Evolutionary conservation across 2,888 invertebrate species (phyloP), one percentile per base, ranked within the genome.

Genomic region (Volucella bombylans): DNA sequence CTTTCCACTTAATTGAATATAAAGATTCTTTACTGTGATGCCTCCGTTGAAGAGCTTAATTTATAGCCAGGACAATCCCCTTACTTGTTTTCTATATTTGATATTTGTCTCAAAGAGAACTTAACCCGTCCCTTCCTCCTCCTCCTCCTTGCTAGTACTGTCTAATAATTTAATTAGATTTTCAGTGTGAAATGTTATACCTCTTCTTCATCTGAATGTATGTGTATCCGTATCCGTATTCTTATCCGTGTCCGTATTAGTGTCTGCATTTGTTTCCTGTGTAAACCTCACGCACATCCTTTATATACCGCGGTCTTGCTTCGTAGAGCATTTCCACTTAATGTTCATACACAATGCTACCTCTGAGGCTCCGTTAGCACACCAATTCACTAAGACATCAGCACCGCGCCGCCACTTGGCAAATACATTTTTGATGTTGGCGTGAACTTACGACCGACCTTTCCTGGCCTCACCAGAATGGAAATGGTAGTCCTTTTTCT

Each of bases 371-470:
- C 6, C 10, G 10, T 18, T 23, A n/a, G 11, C 12, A 12, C 41
- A 23, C 41, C 12, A 43, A 8, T 11, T 39, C 12, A 14, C 10
- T 6, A 50, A 31, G 15, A 8, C 45, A 43, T 14, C 15, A 8
- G 23, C 3, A 4, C 38, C 47, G 18, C 38, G 11, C 39, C 50
- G 11, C 64, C 57, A 65, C 74, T 50, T 65, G 41, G 55, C 57
- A 65, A 57, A 57, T 65, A 65, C 47, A 67, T 43, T 39, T 65
- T 57, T 57, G 49, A 50, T 57, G 74, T 59, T 52, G n/a, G 39
- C 41, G 59, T 43, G n/a, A 59, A 45, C 65, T 52, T 47, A 38
- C 43, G 76, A 67, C 67, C 61, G n/a, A n/a, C n/a, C 50, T 61
- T 59, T 18, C 12, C 43, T 11, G 47, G 15, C 10, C n/a, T n/a